Conservation (phyloP, 2,888 invertebrate species). For the Phasia obesa region DNA sequence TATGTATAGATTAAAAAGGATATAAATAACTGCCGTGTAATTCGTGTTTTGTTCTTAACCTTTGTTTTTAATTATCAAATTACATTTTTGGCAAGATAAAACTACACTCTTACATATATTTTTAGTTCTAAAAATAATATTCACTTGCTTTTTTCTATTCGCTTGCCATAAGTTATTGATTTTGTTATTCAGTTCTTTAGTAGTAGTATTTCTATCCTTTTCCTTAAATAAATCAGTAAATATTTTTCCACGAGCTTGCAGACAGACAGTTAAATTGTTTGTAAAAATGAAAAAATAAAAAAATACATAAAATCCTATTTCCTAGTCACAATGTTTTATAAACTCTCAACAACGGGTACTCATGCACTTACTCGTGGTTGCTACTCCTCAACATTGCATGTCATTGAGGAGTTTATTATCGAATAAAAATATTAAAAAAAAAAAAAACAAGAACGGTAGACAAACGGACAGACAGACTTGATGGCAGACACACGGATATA, state of each 20-base stretch:
- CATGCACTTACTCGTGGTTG: constrained; percentile 16
- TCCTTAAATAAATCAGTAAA: constrained; percentile 50
- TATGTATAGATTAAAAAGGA: too few relatives aligned
- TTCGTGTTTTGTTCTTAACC: too few relatives aligned
- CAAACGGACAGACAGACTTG: constrained; percentile 38
- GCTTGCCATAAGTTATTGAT: constrained; percentile 3
- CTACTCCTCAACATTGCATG: constrained; percentile 61
- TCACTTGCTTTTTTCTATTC: background rate
- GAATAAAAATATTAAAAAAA: too few relatives aligned
- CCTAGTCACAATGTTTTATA: constrained; percentile 32
- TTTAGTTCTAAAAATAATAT: constrained; percentile 27
- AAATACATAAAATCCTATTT: constrained; percentile 39
- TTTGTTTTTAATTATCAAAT: constrained; percentile 46
- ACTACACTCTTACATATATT: constrained; percentile 11
- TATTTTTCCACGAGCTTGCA: constrained; percentile 46
- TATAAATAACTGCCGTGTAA: too few relatives aligned
- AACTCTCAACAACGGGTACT: constrained; percentile 41
- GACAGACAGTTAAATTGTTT: constrained; percentile 53
- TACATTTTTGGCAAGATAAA: constrained; percentile 49
- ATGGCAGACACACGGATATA: constrained; percentile 59
- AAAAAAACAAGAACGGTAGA: constrained; percentile 12
- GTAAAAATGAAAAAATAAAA: constrained; percentile 34
- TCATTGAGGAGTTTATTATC: constrained; percentile 61
- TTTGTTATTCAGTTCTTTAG: constrained; percentile 12
- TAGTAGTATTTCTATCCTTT: constrained; percentile 8